Conservation (phyloP, 2,113 vertebrate genomes). For the Pogonocichla stellata region DNA sequence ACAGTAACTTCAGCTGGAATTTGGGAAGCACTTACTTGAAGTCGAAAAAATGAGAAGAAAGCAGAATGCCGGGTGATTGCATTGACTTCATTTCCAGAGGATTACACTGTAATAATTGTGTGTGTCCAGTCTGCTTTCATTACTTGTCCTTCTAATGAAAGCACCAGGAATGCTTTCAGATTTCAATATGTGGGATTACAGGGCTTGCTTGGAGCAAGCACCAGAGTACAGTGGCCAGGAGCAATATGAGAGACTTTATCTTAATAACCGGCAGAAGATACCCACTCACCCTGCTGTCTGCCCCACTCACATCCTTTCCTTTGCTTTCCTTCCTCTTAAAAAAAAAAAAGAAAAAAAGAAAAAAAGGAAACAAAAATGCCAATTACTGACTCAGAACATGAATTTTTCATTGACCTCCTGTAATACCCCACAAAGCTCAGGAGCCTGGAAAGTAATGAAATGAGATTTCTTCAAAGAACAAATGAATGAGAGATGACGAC, state of each 20-base stretch:
- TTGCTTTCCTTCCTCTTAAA: not conserved
- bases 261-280: not conserved
- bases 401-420: slow-evolving; percentile 58
- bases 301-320: slow-evolving; percentile 21
- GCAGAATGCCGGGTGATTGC: slow-evolving; percentile 27
- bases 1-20: slow-evolving; percentile 61
- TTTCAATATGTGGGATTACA: slow-evolving; percentile 29
- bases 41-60: slow-evolving; percentile 59
- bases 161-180: not conserved
- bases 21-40: slow-evolving; percentile 64
- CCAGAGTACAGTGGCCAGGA: not conserved
- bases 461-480: slow-evolving; percentile 10
- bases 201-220: not conserved
- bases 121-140: slow-evolving; percentile 42
- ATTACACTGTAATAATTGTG: slow-evolving; percentile 64
- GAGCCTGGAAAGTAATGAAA: slow-evolving; percentile 35
- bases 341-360: not conserved
- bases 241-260: slow-evolving; percentile 9
- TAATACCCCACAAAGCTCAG: slow-evolving; percentile 38
- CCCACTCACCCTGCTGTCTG: slow-evolving; percentile 9
- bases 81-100: slow-evolving; percentile 61
- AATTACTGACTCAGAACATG: slow-evolving; percentile 43
- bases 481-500: not conserved
- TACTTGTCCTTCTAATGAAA: slow-evolving; percentile 41
- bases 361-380: slow-evolving; percentile 29